Evolutionary conservation across 1,140 invertebrate genomes (phyloP), one percentile per base, ranked within the genome.

Genomic region (Zaprionus inermis): DNA sequence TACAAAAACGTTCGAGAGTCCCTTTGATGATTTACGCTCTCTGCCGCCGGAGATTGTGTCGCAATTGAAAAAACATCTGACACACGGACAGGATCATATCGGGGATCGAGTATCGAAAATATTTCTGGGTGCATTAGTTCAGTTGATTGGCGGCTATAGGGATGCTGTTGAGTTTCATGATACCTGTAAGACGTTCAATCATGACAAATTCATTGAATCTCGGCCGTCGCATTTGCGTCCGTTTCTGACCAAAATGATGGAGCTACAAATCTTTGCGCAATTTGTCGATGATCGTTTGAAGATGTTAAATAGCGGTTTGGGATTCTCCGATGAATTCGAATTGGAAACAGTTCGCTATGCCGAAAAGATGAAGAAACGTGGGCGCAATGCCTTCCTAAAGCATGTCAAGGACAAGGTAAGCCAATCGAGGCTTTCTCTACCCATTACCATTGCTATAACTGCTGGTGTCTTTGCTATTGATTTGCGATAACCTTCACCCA

Each of bases 301-400:
- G 72, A 95, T 98, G 93, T 94, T 98, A 36, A 98, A 98, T 93
- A 95, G 96, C 24, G 98, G 97, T 2, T 93, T 96, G 44, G 97
- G 97, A 1, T 98, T 98, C 90, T 96, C 95, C n/a, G 98, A 99
- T 92, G 96, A 98, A 90, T 99, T 99, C 93, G 98, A 99, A 93
- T 94, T 96, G 92, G 98, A 98, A 93, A 96, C 96, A 16, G 97
- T 96, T 76, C 94, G 95, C 60, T 97, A 97, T 92, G 96, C 96
- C 0, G 97, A 98, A 65, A 97, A 97, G 91, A 94, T 95, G 32
- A 95, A 95, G 81, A 96, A 96, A 93, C 94, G 96, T 44, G 95
- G 95, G 81, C 95, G 96, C 73, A 95, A 97, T 90, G 96, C 97
- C 83, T 95, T 97, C 80, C 94, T 97, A 57, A 95, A 95, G 90